Base-by-base conservation (phyloP, 1,140 invertebrate species). In the Drosophila jambulina region DNA sequence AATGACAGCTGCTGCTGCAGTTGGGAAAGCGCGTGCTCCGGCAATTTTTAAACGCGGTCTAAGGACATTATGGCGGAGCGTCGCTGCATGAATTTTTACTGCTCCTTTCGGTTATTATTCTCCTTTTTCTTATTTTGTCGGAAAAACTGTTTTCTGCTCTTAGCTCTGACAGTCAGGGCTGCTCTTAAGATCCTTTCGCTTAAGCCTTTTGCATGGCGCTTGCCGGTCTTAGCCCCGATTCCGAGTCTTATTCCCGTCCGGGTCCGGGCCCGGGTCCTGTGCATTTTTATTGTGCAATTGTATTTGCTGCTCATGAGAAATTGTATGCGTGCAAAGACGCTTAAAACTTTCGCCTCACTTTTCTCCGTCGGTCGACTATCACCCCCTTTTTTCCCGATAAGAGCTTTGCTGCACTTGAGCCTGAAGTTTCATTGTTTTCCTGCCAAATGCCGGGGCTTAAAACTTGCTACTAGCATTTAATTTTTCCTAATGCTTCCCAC, bases 271-370 rank as follows among this genome's bases (percentile, higher is more conserved):
- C 57, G 46, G 51, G 38, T 65, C 36, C 23, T 53, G 51, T 48
- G 45, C 56, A 51, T 82, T 80, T 68, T 90, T 90, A 84, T 90
- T 88, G 84, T 90, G 84, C 85, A 88, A 90, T 88, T 88, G 84
- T 90, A 90, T 90, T 90, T 90, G 59, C 68, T 87, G 80, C 84
- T 87, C 84, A 87, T 87, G 84, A 87, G 84, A 88, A 87, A 87
- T 80, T 88, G 84, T 88, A 83, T 88, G 84, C 84, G 80, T 84
- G 72, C 77, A 87, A 87, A 87, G 84, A 88, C 54, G 84, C 84
- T 87, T 87, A 87, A 88, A 88, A 90, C 69, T 88, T 88, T 90
- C 69, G 38, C 74, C 65, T 78, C 43, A 75, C 64, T 75, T 75
- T 88, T 64, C 56, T 36, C 53, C 21, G 21, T 17, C 49, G 13